A percentile compares a stretch with the other conserved stretches of the same genome.
Evolutionary conservation across 2,113 vertebrate species (phyloP).

Genomic region (Terrapene triunguis): DNA sequence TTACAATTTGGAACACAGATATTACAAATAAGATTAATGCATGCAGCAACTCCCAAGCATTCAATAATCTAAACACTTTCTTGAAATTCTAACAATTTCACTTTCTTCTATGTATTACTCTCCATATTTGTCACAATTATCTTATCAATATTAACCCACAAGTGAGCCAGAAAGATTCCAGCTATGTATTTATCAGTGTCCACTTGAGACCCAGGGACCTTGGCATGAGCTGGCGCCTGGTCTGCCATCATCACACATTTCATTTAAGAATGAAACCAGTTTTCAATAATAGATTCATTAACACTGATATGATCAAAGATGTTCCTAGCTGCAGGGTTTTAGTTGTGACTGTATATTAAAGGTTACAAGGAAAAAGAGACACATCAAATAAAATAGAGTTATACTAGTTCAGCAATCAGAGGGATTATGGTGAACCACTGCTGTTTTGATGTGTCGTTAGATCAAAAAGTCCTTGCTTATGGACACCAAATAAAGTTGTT

Average conservation of each 20-base stretch:
- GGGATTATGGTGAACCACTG: neutral
- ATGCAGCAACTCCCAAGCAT: too few relatives aligned
- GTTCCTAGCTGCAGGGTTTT: neutral
- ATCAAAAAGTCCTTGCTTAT: neutral
- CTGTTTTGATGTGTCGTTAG: neutral
- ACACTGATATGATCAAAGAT: neutral
- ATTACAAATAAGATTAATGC: too few relatives aligned
- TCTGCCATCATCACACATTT: neutral
- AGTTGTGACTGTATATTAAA: neutral
- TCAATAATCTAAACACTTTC: too few relatives aligned
- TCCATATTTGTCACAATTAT: too few relatives aligned
- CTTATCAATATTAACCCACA: too few relatives aligned
- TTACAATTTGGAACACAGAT: too few relatives aligned
- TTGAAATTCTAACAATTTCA: too few relatives aligned
- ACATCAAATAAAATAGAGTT: too few relatives aligned
- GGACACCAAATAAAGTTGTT: neutral
- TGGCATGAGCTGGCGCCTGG: neutral
- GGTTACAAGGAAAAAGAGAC: neutral
- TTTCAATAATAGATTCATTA: neutral
- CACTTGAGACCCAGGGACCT: neutral
- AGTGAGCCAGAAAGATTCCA: too few relatives aligned
- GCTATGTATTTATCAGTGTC: too few relatives aligned
- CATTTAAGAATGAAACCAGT: neutral
- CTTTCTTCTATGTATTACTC: too few relatives aligned
- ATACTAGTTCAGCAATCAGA: neutral